Base-by-base conservation (phyloP, 30 jellyfish, hydroid and myxozoan genomes). In the Hydractinia echinata region DNA sequence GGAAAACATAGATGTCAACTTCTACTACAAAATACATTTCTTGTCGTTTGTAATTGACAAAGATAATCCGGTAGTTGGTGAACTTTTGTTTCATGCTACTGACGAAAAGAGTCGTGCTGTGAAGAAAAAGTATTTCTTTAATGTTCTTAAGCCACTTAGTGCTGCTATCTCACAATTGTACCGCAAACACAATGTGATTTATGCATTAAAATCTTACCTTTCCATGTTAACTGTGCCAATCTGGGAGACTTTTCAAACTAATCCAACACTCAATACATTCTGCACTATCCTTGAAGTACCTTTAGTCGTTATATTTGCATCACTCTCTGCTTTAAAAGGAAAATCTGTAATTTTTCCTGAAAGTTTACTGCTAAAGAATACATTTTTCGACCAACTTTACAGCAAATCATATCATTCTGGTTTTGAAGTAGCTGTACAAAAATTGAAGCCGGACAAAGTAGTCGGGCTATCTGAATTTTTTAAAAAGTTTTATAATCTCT, bases 271-370 rank as follows among this genome's bases (percentile, higher is more conserved):
- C 51, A 51, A n/a, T 51, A 64, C 74, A 7, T 64, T 64, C 74
- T 64, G 74, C 74, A 64, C 19, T 64, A 13, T 64, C 9, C 19
- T 64, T 13, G 74, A 64, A 64, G 39, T 64, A n/a, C 74, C 74
- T 7, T n/a, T 64, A 6, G 74, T 64, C 39, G 74, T 64, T 64
- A 64, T 64, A 51, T 51, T 64, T n/a, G 19, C 39, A n/a, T 64
- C 74, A 6, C 51, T 64, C 39, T 44, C 74, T 6, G 18, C 39
- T 64, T 51, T 64, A n/a, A 6, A 7, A 51, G 8, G 39, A 64
- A 44, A 64, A 64, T 44, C 19, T 5, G 74, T 64, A 64, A n/a
- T n/a, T 51, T 44, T 64, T 64, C 74, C 74, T 64, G 74, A 51
- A 64, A 64, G 39, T 64, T 7, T 64, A 51, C 19, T 64, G 74